These are phyloP conservation scores for Mystacornis crossleyi DNA, from an alignment of 2,113 vertebrate genomes.

Conservation along the genomic window DNA sequence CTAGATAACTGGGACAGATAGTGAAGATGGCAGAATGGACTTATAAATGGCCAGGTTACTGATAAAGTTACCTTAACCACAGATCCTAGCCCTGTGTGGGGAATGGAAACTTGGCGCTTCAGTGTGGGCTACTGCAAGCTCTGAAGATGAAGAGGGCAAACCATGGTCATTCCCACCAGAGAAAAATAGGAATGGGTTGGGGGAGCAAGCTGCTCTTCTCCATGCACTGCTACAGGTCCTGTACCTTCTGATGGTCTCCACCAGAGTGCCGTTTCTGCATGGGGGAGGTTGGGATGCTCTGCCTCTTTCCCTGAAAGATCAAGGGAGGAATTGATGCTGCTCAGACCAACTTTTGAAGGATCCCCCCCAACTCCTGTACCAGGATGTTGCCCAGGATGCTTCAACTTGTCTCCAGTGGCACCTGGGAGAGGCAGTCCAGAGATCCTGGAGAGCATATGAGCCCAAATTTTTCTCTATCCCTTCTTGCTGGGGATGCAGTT, in stretches of 20 bases:
- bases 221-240: background rate
- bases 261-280: background rate
- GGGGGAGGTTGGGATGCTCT: background rate
- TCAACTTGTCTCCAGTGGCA: background rate
- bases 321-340: background rate
- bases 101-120: background rate
- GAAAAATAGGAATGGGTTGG: background rate
- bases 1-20: background rate
- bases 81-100: background rate
- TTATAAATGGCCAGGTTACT: background rate
- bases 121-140: background rate
- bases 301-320: background rate
- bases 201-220: background rate
- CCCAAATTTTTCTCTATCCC: background rate
- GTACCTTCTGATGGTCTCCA: background rate
- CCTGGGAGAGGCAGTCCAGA: background rate
- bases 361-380: accelerated
- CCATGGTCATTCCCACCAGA: background rate
- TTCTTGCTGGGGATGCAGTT: background rate
- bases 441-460: background rate
- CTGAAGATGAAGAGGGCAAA: background rate
- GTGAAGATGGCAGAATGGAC: background rate
- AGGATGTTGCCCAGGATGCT: background rate
- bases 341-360: background rate
- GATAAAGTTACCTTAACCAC: background rate